Conservation (phyloP, 1,140 invertebrate genomes). For the Samia ricini region DNA sequence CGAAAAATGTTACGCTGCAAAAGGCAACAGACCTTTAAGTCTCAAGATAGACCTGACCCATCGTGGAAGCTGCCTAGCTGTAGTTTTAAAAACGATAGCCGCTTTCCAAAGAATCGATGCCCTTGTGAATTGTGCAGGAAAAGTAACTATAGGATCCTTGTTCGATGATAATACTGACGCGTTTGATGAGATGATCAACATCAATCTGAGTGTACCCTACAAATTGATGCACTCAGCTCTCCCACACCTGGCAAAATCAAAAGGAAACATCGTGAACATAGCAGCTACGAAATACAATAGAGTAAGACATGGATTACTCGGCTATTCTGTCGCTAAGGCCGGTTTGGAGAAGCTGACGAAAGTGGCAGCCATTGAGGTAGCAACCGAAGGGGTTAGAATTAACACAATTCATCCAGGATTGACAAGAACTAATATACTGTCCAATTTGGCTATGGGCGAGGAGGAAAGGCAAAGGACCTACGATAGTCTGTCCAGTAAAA, state of each 20-base stretch:
- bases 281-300: slow-evolving; percentile 18
- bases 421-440: slow-evolving; percentile 81
- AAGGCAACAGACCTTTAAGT: slow-evolving; percentile 67
- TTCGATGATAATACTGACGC: slow-evolving; percentile 83
- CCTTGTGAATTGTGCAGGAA: slow-evolving; percentile 87
- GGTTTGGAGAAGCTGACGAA: slow-evolving; percentile 83
- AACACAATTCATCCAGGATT: slow-evolving; percentile 83
- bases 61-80: slow-evolving; percentile 79
- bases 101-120: slow-evolving; percentile 80
- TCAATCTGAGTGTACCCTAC: slow-evolving; percentile 85
- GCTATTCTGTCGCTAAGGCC: slow-evolving; percentile 23
- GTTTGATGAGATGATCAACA: slow-evolving; percentile 83
- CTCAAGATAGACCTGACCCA: slow-evolving; percentile 79
- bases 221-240: slow-evolving; percentile 84
- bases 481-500: slow-evolving; percentile 85
- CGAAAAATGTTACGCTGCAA: slow-evolving; percentile 76
- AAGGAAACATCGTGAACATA: slow-evolving; percentile 40
- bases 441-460: slow-evolving; percentile 77
- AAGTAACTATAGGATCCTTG: slow-evolving; percentile 82
- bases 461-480: slow-evolving; percentile 75
- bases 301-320: slow-evolving; percentile 27
- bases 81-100: slow-evolving; percentile 78
- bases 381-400: slow-evolving; percentile 78
- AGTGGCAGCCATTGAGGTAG: slow-evolving; percentile 79
- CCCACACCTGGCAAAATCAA: slow-evolving; percentile 82